These are phyloP conservation scores for Druon quercuslanigerum DNA, from an alignment of 1,140 invertebrate species.

Conservation along the genomic window DNA sequence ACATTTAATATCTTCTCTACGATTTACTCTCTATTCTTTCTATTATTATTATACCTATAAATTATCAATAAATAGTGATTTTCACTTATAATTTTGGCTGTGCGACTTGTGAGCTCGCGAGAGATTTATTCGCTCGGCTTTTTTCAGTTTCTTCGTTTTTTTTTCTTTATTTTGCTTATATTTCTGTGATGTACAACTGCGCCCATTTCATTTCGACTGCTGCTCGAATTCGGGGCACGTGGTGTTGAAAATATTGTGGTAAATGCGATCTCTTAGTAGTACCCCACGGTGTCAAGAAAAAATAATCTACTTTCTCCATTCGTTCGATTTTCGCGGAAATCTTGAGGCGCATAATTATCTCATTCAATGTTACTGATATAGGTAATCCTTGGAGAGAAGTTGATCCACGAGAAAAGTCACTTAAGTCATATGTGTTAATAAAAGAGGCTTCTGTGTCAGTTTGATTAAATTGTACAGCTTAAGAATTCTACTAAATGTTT, in stretches of 20 bases:
- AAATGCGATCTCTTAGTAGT: slow-evolving; percentile 9
- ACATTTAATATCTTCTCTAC: too few relatives aligned
- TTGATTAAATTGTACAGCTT: too few relatives aligned
- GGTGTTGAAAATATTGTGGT: slow-evolving; percentile 23
- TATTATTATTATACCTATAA: too few relatives aligned
- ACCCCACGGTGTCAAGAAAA: neutral
- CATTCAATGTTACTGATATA: too few relatives aligned
- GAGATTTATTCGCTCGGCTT: slow-evolving; percentile 3
- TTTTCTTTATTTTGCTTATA: slow-evolving; percentile 18
- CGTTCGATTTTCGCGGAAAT: neutral
- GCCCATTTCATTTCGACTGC: slow-evolving; percentile 11
- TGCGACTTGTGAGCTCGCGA: neutral
- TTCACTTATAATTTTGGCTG: neutral
- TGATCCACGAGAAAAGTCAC: too few relatives aligned
- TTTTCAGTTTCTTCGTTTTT: neutral
- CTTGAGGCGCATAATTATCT: neutral
- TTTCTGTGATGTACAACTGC: slow-evolving; percentile 19
- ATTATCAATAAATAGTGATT: too few relatives aligned
- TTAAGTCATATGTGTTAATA: too few relatives aligned
- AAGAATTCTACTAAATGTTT: too few relatives aligned
- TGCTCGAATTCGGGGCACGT: slow-evolving; percentile 25
- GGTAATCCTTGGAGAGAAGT: too few relatives aligned
- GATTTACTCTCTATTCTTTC: too few relatives aligned
- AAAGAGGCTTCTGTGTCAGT: too few relatives aligned
- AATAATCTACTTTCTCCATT: neutral